Percentiles rank a stretch among this genome's conserved stretches.
phyloP scores from a whole-genome alignment of 2,797 vertebrate genomes.

The Lepidocolaptes lacrymiger region DNA sequence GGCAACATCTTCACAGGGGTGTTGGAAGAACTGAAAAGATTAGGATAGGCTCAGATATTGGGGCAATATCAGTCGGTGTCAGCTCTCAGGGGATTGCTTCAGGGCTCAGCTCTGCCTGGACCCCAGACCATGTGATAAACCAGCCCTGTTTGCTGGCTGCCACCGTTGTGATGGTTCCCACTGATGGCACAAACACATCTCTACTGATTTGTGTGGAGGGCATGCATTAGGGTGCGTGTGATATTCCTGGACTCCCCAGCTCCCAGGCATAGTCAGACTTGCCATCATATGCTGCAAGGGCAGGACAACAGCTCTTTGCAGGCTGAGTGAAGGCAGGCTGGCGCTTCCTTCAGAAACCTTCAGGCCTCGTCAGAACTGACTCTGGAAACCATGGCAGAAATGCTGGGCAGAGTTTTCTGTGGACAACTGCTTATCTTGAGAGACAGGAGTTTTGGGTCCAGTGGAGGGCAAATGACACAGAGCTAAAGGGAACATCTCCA shows the following conservation, averaged over 20 bases:
- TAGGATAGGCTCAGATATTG: background rate
- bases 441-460: background rate
- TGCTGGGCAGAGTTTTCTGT: background rate
- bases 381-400: background rate
- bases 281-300: rapidly evolving
- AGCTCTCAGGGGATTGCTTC: background rate
- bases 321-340: background rate
- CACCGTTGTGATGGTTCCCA: background rate
- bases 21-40: background rate
- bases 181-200: background rate
- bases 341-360: background rate
- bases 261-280: background rate
- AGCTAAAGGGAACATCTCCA: background rate
- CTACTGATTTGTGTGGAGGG: background rate
- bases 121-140: background rate
- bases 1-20: background rate
- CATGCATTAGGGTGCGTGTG: background rate
- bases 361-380: background rate
- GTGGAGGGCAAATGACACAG: background rate
- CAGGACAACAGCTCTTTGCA: background rate
- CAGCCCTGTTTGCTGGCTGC: background rate
- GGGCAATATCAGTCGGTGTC: background rate
- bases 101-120: background rate
- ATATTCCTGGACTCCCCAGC: background rate
- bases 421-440: background rate